Evolutionary conservation across 2,113 vertebrate genomes (phyloP).

Genomic region (Pteronura brasiliensis): DNA sequence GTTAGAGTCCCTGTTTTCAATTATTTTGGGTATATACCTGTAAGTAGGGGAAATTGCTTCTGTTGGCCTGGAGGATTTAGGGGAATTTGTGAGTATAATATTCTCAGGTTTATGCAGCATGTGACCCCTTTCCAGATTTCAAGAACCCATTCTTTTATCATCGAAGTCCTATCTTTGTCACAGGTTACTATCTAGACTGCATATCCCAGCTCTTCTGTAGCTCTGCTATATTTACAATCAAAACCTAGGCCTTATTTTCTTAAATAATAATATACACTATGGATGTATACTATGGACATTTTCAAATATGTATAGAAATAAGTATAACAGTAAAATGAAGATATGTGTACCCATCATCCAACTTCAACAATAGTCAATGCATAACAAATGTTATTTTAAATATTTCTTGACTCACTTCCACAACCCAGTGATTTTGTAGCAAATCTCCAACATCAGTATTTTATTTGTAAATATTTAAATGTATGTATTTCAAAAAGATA

Average conservation of each 20-base stretch:
- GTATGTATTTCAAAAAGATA: not conserved
- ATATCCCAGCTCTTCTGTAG: not conserved
- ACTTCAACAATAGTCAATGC: not conserved
- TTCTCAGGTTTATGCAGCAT: not conserved
- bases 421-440: not conserved
- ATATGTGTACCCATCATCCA: not conserved
- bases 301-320: not conserved
- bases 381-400: not conserved
- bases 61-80: not conserved
- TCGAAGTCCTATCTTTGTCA: not conserved
- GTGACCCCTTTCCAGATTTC: not conserved
- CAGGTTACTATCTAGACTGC: not conserved
- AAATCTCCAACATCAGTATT: not conserved
- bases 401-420: not conserved
- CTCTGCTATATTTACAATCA: not conserved
- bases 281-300: not conserved
- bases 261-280: not conserved
- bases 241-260: not conserved
- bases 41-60: not conserved
- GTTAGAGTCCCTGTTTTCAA: not conserved
- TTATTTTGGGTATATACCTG: not conserved
- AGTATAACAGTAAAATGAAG: conserved; percentile 8
- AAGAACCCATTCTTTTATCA: not conserved
- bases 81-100: not conserved
- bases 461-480: not conserved